Conservation (phyloP, 2,888 invertebrate species). For the Erebia aethiops region DNA sequence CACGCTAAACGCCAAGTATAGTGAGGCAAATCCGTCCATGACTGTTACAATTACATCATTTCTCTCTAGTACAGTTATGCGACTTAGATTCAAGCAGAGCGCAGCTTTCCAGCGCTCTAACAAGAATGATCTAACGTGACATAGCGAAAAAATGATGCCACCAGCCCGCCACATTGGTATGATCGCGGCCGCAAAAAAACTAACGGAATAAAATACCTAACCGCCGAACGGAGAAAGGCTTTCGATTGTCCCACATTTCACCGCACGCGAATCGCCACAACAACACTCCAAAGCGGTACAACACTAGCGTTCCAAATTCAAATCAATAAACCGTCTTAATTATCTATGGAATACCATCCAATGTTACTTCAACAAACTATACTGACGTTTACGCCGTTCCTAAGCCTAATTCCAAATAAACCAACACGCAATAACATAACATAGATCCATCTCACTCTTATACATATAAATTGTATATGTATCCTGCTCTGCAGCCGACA, state of each 20-base stretch:
- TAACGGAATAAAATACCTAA: slow-evolving; percentile 83
- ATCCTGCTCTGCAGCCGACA: slow-evolving; percentile 64
- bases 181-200: slow-evolving; percentile 81
- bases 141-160: slow-evolving; percentile 81
- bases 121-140: slow-evolving; percentile 83
- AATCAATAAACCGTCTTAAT: slow-evolving; percentile 59
- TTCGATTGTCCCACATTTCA: slow-evolving; percentile 82
- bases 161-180: slow-evolving; percentile 73
- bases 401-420: slow-evolving; percentile 42
- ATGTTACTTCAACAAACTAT: slow-evolving; percentile 49
- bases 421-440: slow-evolving; percentile 63
- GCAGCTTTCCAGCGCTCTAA: slow-evolving; percentile 75
- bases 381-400: slow-evolving; percentile 62
- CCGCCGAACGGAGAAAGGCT: slow-evolving; percentile 80
- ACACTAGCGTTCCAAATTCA: slow-evolving; percentile 52
- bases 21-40: slow-evolving; percentile 37
- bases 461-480: slow-evolving; percentile 46
- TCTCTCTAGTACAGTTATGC: slow-evolving; percentile 73
- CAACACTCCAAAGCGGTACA: slow-evolving; percentile 64
- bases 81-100: slow-evolving; percentile 70
- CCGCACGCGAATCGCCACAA: slow-evolving; percentile 70
- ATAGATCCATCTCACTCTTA: slow-evolving; percentile 59
- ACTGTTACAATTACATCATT: slow-evolving; percentile 73
- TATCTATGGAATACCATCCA: slow-evolving; percentile 22
- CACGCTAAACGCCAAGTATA: slow-evolving; percentile 10